A percentile compares a stretch with the other conserved stretches of the same genome.
phyloP scores from a whole-genome alignment of 2,888 invertebrate species.

The Aleiodes testaceus region DNA sequence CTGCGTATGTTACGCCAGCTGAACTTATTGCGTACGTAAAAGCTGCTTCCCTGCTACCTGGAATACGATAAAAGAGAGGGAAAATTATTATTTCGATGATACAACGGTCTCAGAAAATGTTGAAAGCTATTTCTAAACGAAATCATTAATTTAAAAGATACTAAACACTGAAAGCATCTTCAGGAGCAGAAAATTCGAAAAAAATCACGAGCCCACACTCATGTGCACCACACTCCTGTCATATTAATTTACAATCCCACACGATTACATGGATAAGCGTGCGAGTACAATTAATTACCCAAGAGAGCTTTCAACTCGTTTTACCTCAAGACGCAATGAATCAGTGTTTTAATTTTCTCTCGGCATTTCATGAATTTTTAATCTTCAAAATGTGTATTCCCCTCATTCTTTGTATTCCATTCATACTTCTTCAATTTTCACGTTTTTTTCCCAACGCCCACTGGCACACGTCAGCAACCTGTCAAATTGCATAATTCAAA shows the following conservation, averaged over 20 bases:
- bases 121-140: background rate
- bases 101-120: background rate
- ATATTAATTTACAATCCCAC: constrained; percentile 62
- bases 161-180: background rate
- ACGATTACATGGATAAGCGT: constrained; percentile 57
- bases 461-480: constrained; percentile 31
- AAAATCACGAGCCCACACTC: constrained; percentile 35
- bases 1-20: constrained; percentile 92
- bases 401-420: constrained; percentile 29
- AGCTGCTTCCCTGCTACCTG: constrained; percentile 94
- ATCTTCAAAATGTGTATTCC: constrained; percentile 31
- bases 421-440: constrained; percentile 26
- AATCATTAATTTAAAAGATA: background rate
- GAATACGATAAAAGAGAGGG: constrained; percentile 57
- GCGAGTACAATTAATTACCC: constrained; percentile 65
- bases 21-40: constrained; percentile 95
- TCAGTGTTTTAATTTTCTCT: constrained; percentile 55
- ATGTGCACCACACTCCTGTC: constrained; percentile 52
- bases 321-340: constrained; percentile 60
- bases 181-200: constrained; percentile 6
- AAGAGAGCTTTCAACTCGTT: constrained; percentile 64
- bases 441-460: constrained; percentile 29
- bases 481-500: constrained; percentile 29
- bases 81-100: constrained; percentile 34
- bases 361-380: constrained; percentile 44